These are phyloP conservation scores for Ceriagrion tenellum DNA, from an alignment of 2,888 invertebrate species.

Conservation along the genomic window DNA sequence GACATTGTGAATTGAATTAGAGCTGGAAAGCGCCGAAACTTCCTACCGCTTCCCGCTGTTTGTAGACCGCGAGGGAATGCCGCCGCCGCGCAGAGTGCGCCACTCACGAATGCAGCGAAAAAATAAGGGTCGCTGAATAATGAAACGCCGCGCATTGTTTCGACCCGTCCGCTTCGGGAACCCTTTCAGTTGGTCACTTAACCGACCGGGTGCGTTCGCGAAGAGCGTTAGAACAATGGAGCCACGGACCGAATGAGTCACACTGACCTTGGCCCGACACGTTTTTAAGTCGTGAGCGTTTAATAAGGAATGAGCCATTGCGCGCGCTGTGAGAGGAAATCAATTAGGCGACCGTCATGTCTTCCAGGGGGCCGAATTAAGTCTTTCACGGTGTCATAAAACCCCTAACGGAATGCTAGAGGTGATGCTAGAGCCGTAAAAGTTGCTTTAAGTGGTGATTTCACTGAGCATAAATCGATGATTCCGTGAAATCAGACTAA, in stretches of 20 bases:
- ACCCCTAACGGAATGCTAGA: not conserved
- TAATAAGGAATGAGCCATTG: not conserved
- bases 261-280: not conserved
- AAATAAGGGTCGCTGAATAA: not conserved
- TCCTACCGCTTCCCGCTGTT: too few relatives aligned
- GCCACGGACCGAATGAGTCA: not conserved
- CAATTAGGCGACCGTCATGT: not conserved
- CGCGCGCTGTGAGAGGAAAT: not conserved
- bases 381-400: not conserved
- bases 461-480: not conserved
- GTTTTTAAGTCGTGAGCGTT: not conserved
- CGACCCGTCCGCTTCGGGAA: not conserved
- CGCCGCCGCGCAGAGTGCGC: too few relatives aligned
- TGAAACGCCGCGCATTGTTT: constrained; percentile 15
- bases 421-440: not conserved
- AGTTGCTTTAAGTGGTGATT: not conserved
- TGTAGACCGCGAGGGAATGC: not conserved
- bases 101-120: not conserved
- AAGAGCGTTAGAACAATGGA: not conserved
- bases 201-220: not conserved
- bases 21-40: too few relatives aligned
- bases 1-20: too few relatives aligned
- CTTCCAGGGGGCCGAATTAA: not conserved
- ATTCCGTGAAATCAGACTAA: not conserved
- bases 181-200: not conserved